phyloP scores from a whole-genome alignment of 1,140 invertebrate species.

The Phymastichus coffea region DNA sequence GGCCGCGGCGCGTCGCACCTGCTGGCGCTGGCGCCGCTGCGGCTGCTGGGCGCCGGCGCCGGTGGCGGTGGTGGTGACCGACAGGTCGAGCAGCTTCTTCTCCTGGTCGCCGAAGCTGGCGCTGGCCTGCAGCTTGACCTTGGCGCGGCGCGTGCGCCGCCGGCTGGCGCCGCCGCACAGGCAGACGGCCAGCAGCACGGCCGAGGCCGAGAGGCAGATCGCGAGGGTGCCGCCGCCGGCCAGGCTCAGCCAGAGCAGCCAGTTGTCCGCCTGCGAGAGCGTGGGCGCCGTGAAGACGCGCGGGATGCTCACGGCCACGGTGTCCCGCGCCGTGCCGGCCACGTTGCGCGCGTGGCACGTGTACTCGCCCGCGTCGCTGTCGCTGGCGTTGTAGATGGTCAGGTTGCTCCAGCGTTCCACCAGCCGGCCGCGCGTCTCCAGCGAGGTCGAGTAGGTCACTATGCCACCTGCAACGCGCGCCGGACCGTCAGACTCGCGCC shows the following conservation, averaged over 20 bases:
- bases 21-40: no score
- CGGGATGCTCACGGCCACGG: conserved; percentile 71
- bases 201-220: conserved; percentile 55
- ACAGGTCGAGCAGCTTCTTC: conserved; percentile 77
- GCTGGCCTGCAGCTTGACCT: conserved; percentile 69
- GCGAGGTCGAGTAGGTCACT: conserved; percentile 36
- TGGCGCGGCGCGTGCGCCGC: conserved; percentile 57
- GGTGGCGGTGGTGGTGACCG: conserved; percentile 72
- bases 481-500: no score
- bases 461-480: conserved; percentile 20
- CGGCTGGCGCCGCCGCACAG: conserved; percentile 59
- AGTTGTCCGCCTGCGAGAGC: conserved; percentile 63
- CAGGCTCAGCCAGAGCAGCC: conserved; percentile 60
- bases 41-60: conserved; percentile 1
- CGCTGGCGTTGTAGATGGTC: conserved; percentile 72
- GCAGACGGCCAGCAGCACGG: conserved; percentile 59
- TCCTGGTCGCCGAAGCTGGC: conserved; percentile 82
- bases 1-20: not conserved
- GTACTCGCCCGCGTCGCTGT: conserved; percentile 78
- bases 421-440: conserved; percentile 39
- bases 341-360: conserved; percentile 75
- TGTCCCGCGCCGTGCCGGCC: conserved; percentile 68
- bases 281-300: conserved; percentile 68
- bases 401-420: conserved; percentile 70
- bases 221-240: conserved; percentile 58